Evolutionary conservation across 2,113 vertebrate genomes (phyloP).

Genomic region (Callopanchax toddi): DNA sequence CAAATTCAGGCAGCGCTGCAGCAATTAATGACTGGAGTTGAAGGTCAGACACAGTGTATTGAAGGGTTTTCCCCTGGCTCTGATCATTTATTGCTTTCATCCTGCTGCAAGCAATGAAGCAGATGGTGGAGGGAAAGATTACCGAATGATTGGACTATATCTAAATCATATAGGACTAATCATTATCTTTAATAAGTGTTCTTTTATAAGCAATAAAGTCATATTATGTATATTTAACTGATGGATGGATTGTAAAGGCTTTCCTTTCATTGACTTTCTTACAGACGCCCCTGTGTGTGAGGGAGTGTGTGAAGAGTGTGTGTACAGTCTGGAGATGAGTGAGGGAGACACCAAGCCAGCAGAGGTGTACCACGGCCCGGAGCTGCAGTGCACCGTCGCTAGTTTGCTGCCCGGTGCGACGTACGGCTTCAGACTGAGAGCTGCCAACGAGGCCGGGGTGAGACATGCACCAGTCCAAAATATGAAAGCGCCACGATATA

Average conservation of each 20-base stretch:
- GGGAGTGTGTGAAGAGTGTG: conserved; percentile 81
- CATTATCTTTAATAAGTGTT: neutral
- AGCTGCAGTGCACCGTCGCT: conserved; percentile 89
- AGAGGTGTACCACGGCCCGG: conserved; percentile 88
- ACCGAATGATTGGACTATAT: neutral
- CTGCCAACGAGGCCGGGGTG: conserved; percentile 94
- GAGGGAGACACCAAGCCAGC: conserved; percentile 79
- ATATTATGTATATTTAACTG: neutral
- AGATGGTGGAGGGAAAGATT: conserved; percentile 4
- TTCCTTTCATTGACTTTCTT: neutral
- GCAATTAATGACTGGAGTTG: conserved; percentile 38
- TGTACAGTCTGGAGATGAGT: conserved; percentile 93
- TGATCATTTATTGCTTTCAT: conserved; percentile 27
- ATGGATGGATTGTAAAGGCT: neutral
- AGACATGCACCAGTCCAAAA: conserved; percentile 63
- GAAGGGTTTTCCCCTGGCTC: conserved; percentile 44
- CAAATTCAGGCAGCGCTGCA: conserved; percentile 30
- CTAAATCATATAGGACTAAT: neutral
- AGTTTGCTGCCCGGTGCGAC: conserved; percentile 91
- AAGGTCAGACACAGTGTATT: conserved; percentile 52
- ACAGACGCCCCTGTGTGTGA: conserved; percentile 76
- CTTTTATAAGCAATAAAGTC: neutral
- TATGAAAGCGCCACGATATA: no score
- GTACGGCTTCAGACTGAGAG: conserved; percentile 89
- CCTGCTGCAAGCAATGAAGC: conserved; percentile 2